These are phyloP conservation scores for Pogonus chalceus DNA, from an alignment of 1,140 invertebrate genomes.

Conservation along the genomic window DNA sequence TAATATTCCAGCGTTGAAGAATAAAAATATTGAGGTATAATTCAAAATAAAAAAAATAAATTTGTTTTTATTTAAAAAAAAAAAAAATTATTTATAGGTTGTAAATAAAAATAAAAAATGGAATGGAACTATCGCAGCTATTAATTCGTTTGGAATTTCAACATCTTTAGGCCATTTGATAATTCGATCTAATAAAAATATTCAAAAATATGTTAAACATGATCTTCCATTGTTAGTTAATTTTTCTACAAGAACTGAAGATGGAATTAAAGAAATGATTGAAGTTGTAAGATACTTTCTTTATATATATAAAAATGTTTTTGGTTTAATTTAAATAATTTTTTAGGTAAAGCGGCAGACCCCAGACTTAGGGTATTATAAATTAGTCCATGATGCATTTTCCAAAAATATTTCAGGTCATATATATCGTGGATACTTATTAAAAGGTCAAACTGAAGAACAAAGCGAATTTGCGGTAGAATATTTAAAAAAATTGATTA, in stretches of 20 bases:
- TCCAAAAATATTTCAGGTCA: slow-evolving; percentile 44
- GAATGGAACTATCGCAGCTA: slow-evolving; percentile 45
- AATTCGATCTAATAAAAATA: slow-evolving; percentile 44
- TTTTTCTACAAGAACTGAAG: slow-evolving; percentile 57
- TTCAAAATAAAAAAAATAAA: too few species aligned
- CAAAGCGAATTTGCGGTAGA: slow-evolving; percentile 25
- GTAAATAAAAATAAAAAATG: slow-evolving; percentile 52
- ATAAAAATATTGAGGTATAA: too few species aligned
- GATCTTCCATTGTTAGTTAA: slow-evolving; percentile 47
- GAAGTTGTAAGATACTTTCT: slow-evolving; percentile 34
- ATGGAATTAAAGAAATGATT: slow-evolving; percentile 51
- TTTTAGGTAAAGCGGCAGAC: slow-evolving; percentile 27
- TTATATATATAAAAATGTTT: neutral
- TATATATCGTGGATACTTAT: slow-evolving; percentile 46
- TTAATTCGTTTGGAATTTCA: slow-evolving; percentile 51
- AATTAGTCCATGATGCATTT: slow-evolving; percentile 42
- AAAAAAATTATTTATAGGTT: slow-evolving; percentile 45
- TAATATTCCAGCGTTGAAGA: slow-evolving; percentile 52
- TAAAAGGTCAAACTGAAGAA: slow-evolving; percentile 34
- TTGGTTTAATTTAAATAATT: neutral
- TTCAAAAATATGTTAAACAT: slow-evolving; percentile 34
- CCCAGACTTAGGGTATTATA: slow-evolving; percentile 46
- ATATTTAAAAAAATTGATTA: slow-evolving; percentile 30
- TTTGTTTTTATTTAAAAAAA: too few species aligned
- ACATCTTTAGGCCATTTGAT: slow-evolving; percentile 59